phyloP scores from a whole-genome alignment of 2,113 vertebrate species.

The Protobothrops mucrosquamatus region DNA sequence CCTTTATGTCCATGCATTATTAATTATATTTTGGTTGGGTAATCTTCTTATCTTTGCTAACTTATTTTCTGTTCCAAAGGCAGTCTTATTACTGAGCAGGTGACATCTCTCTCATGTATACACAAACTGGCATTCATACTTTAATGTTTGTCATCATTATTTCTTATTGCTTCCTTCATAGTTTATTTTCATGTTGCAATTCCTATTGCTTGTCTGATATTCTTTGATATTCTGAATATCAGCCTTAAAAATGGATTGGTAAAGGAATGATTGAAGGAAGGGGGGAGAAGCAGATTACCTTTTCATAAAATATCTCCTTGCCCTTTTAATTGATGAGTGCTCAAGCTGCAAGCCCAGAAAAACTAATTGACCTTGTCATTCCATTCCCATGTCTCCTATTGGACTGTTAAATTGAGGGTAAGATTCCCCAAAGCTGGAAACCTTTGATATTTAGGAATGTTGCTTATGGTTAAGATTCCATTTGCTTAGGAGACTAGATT shows the following conservation, averaged over 20 bases:
- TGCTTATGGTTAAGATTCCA: neutral
- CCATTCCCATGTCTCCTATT: neutral
- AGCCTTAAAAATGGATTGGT: neutral
- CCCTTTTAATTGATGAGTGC: neutral
- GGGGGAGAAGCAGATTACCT: neutral
- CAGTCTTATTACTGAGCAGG: neutral
- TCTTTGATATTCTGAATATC: neutral
- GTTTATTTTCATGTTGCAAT: neutral
- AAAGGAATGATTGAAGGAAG: neutral
- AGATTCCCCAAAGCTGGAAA: conserved; percentile 3
- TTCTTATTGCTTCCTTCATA: neutral
- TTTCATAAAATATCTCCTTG: neutral
- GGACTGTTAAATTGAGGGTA: neutral
- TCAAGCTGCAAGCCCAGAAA: neutral
- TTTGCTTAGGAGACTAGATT: neutral
- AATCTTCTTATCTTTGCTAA: neutral
- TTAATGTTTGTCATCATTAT: neutral
- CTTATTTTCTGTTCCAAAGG: neutral
- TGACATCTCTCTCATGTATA: neutral
- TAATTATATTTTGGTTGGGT: neutral
- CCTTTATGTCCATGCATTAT: neutral
- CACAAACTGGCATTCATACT: neutral
- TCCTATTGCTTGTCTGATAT: neutral
- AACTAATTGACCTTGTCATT: neutral
- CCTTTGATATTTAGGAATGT: neutral